Evolutionary conservation across 2,888 invertebrate genomes (phyloP), one percentile per base, ranked within the genome.

Genomic region (Zygaena filipendulae): DNA sequence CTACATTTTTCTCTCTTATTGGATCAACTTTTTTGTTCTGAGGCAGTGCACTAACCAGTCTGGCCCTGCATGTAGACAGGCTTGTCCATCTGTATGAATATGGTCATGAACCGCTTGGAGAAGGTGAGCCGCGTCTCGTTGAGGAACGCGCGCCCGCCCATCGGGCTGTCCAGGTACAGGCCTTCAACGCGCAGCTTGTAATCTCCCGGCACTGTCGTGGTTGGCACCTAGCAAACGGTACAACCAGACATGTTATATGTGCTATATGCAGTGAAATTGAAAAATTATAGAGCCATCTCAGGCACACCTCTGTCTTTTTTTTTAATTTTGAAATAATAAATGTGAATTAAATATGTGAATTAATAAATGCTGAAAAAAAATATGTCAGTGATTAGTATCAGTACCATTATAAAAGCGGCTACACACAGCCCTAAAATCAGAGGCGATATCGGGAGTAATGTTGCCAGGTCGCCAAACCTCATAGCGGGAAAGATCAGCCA

Each of bases 51-150:
- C 58, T 61, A 57, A 88, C 89, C 87, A 32, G 82, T 91, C 63
- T 97, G 92, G 3, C 91, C 88, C 64, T 97, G 96, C 87, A 89
- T 95, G 55, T 97, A 97, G 3, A 96, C 86, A 0, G 97, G 97
- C 56, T 95, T 95, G 60, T 97, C 95, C 49, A 93, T 87, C 68
- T 96, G 96, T 42, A 97, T 91, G 59, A 97, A 95, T 38, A 97
- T 92, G 1, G 97, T 95, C 89, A 96, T 92, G 25, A 95, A 94
- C 20, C 96, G 83, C 46, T 90, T 89, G 0, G 92, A 93, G 71
- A 96, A 97, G 2, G 83, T 81, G 8, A 97, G 80, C 33, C 85
- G 77, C 0, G 95, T 94, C 59, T 95, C 95, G 53, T 97, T 97
- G 23, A 86, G 72, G 64, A 97, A 97, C 0, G 95, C 92, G 29